Conservation (phyloP, 2,888 invertebrate genomes). For the Prenolepis imparis region DNA sequence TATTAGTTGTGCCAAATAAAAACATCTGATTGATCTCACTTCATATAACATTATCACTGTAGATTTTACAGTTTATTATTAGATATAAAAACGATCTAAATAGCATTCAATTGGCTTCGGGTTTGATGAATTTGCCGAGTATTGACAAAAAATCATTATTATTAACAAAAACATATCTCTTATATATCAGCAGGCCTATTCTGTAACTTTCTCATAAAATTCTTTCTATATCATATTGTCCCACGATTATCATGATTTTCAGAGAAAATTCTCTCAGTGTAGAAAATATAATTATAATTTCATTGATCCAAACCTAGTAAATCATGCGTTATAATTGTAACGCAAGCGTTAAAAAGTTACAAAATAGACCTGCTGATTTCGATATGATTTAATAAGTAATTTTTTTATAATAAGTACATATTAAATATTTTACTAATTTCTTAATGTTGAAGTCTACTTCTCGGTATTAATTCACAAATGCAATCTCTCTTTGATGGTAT, state of each 20-base stretch:
- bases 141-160: neutral
- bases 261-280: no score
- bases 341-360: no score
- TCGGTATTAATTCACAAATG: neutral
- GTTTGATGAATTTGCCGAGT: neutral
- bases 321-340: no score
- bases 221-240: no score
- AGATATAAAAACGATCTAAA: neutral
- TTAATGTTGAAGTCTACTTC: neutral
- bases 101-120: neutral
- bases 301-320: no score
- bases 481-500: neutral
- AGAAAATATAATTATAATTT: no score
- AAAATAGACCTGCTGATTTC: no score
- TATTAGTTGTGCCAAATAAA: conserved; percentile 13
- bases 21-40: neutral
- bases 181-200: no score
- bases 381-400: neutral
- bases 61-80: neutral
- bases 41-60: neutral
- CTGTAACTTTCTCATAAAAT: no score
- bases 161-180: neutral
- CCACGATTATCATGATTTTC: no score
- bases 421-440: neutral
- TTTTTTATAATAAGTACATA: neutral